These are phyloP conservation scores for Sphenopsis melanotis DNA, from an alignment of 2,797 vertebrate species.

Conservation along the genomic window DNA sequence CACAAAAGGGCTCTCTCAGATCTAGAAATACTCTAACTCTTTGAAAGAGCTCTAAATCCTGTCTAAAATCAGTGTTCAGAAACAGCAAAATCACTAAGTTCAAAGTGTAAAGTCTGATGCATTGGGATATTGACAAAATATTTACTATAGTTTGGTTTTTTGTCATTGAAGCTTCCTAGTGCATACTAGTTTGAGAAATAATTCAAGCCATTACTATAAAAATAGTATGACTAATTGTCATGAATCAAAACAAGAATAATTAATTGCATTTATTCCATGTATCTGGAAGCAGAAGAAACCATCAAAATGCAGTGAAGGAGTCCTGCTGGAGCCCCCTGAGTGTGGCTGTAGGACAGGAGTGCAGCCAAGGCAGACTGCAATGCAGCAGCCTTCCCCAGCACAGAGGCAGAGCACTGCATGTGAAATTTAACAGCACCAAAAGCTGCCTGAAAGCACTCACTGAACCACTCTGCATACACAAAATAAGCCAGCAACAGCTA, in stretches of 20 bases:
- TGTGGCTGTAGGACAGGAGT: not conserved
- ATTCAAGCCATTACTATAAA: not conserved
- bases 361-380: not conserved
- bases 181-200: not conserved
- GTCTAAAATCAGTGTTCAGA: not conserved
- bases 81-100: not conserved
- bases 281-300: not conserved
- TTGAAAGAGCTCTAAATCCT: not conserved
- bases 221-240: not conserved
- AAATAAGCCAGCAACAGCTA: not conserved
- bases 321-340: not conserved
- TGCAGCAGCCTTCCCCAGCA: not conserved
- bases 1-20: constrained; percentile 26
- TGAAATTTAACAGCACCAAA: not conserved
- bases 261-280: not conserved
- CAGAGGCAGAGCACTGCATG: not conserved
- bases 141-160: not conserved
- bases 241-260: not conserved
- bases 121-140: not conserved
- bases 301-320: not conserved
- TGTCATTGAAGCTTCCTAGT: not conserved
- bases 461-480: not conserved
- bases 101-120: not conserved
- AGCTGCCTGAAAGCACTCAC: not conserved
- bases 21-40: constrained; percentile 6